Evolutionary conservation across 1,140 invertebrate genomes (phyloP).

Genomic region (Micrasema longulum): DNA sequence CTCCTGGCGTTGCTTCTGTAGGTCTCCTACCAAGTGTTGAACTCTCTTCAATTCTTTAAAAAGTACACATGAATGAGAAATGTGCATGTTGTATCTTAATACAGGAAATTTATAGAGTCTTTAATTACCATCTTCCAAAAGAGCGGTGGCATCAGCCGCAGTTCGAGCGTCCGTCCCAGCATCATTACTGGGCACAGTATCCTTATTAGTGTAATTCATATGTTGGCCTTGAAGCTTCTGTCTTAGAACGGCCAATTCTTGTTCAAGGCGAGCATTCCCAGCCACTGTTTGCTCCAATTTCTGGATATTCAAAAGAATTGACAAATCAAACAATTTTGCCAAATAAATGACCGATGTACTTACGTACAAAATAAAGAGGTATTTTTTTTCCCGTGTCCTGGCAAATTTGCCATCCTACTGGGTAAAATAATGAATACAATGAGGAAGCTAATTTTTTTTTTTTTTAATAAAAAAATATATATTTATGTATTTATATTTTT

Average conservation of each 20-base stretch:
- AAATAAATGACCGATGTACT: too few species aligned
- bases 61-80: not conserved
- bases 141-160: constrained; percentile 70
- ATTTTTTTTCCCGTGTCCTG: too few species aligned
- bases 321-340: too few species aligned
- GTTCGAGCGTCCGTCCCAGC: constrained; percentile 33
- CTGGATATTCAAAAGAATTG: constrained; percentile 62
- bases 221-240: constrained; percentile 84
- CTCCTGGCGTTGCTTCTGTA: constrained; percentile 85
- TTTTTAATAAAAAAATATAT: too few species aligned
- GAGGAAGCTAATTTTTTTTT: too few species aligned
- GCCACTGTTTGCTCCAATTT: constrained; percentile 91
- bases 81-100: not conserved
- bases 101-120: constrained; percentile 2
- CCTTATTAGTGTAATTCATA: constrained; percentile 5
- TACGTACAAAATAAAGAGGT: too few species aligned
- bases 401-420: too few species aligned
- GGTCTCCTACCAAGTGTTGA: constrained; percentile 84
- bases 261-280: constrained; percentile 88
- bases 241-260: constrained; percentile 85
- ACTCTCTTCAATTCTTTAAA: constrained; percentile 79
- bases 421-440: too few species aligned
- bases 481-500: too few species aligned
- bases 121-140: constrained; percentile 74
- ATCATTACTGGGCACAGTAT: not conserved